Base-by-base conservation (phyloP, 2,888 invertebrate genomes). In the Apodemia mormo region DNA sequence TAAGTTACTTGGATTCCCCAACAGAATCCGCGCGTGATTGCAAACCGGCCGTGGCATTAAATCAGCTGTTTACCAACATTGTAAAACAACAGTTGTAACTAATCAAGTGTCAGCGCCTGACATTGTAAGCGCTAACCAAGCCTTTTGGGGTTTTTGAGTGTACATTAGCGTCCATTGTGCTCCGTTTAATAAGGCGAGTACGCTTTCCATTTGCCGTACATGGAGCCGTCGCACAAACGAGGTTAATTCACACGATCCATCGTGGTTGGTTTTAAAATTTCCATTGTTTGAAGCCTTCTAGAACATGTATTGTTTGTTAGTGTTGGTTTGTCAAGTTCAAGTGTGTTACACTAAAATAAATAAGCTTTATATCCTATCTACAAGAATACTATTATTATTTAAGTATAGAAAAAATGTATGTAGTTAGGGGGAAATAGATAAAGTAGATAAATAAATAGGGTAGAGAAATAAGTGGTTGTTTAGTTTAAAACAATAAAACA, bases 171-270 rank as follows among this genome's bases (percentile, higher is more conserved):
- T 70, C 80, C 78, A 85, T 85, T 86, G 86, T 85, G 80, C 76
- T 68, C 70, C 76, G 77, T 84, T 85, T 85, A 85, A 83, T 85
- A 85, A 84, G 82, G 85, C 78, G 72, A 82, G 80, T 80, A 76
- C 72, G 79, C 84, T 85, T 84, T 85, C 81, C 80, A 78, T 79
- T 77, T n/a, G 74, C 85, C 85, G 75, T 84, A 78, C 81, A 82
- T 65, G 85, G 86, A 67, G 75, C 79, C 80, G 80, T 76, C 78
- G 78, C 61, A 61, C 61, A 61, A 61, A 61, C 61, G 61, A 61
- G 61, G 61, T 61, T 61, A 61, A 61, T 61, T 61, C 61, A 61
- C 61, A 61, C 61, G 61, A 61, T 61, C 30, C 61, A 33, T 61
- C 61, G 61, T 58, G 61, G 33, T 61, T 61, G 14, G 33, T 61